Evolutionary conservation across 2,797 vertebrate genomes (phyloP).

Genomic region (Acanthornis magna): DNA sequence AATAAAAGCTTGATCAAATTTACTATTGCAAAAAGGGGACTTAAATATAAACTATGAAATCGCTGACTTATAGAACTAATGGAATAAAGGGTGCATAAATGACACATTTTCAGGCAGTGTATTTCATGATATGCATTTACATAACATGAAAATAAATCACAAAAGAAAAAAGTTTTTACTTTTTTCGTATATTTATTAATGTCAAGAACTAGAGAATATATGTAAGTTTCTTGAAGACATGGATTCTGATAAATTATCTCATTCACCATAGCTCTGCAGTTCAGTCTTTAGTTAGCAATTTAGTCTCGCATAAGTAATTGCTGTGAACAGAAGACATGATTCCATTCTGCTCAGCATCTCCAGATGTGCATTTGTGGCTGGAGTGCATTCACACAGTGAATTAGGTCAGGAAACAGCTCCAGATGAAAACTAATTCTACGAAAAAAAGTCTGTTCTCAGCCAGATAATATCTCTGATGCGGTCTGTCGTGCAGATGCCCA

Average conservation of each 20-base stretch:
- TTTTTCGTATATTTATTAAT: neutral
- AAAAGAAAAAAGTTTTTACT: neutral
- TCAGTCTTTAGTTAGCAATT: neutral
- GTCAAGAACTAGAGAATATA: neutral
- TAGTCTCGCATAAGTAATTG: neutral
- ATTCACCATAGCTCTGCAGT: neutral
- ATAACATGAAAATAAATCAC: neutral
- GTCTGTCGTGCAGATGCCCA: neutral
- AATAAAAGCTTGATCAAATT: constrained; percentile 44
- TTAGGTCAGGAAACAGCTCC: neutral
- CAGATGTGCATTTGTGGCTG: neutral
- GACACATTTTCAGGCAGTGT: neutral
- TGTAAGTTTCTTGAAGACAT: neutral
- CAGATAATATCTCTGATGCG: neutral
- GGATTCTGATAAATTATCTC: neutral
- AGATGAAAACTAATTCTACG: neutral
- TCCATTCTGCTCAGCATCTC: neutral
- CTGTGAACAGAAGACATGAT: neutral
- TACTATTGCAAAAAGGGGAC: constrained; percentile 11
- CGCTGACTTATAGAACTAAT: neutral
- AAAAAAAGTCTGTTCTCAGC: neutral
- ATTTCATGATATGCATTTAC: neutral
- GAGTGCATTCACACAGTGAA: neutral
- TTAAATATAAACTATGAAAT: constrained; percentile 27
- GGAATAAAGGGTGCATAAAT: neutral